Percentiles rank a stretch among this genome's conserved stretches.
Conservation (phyloP, 1,140 invertebrate genomes). For the Papilio polytes region DNA sequence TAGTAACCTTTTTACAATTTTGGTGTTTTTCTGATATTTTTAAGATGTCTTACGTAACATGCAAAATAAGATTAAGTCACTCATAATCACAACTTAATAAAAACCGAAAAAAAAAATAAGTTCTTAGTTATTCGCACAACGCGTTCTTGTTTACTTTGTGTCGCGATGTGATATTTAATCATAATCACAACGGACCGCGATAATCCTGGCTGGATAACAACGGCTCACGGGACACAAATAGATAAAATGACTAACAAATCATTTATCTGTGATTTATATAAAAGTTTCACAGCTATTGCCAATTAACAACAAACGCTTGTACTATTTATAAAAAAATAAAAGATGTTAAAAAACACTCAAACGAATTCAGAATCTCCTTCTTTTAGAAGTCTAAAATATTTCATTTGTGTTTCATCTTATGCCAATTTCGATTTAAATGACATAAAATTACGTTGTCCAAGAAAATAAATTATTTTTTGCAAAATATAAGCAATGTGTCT, state of each 20-base stretch:
- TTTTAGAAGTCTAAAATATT: too few species aligned
- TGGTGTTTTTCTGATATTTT: too few species aligned
- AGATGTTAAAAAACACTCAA: not conserved
- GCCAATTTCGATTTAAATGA: too few species aligned
- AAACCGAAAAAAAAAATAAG: constrained; percentile 16
- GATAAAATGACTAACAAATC: constrained; percentile 30
- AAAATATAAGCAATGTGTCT: too few species aligned
- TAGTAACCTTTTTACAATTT: too few species aligned
- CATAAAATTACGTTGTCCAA: too few species aligned
- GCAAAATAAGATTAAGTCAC: not conserved
- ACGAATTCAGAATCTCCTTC: too few species aligned
- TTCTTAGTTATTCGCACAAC: constrained; percentile 30
- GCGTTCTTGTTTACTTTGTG: constrained; percentile 6
- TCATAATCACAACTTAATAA: not conserved
- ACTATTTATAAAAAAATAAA: not conserved
- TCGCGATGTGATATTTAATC: constrained; percentile 32
- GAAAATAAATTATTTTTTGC: too few species aligned
- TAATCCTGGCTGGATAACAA: constrained; percentile 28
- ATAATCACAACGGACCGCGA: constrained; percentile 29
- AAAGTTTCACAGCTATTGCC: not conserved
- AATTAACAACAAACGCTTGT: not conserved
- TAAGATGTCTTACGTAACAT: not conserved
- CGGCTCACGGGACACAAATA: constrained; percentile 31
- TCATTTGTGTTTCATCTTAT: too few species aligned
- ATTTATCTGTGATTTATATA: constrained; percentile 15